Conservation (phyloP, 2,888 invertebrate species). For the Cinara cedri region DNA sequence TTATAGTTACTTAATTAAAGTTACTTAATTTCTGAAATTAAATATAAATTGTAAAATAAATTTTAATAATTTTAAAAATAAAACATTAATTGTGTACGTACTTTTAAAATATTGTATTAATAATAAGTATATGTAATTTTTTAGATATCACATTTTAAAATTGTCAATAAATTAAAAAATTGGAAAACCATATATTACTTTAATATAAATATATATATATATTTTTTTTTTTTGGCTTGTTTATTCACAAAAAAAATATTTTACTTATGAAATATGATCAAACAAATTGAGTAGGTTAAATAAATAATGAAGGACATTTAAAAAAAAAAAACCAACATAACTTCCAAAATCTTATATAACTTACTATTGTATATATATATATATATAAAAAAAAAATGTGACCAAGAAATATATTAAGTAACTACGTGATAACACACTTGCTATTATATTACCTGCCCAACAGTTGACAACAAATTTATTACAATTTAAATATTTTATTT, state of each 20-base stretch:
- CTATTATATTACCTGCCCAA: neutral
- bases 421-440: slow-evolving; percentile 11
- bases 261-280: too few relatives aligned
- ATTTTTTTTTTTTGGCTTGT: slow-evolving; percentile 2
- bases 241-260: slow-evolving; percentile 13
- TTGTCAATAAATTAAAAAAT: neutral
- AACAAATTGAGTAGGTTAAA: slow-evolving; percentile 6
- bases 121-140: neutral
- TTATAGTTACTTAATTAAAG: neutral
- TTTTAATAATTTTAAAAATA: neutral
- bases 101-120: slow-evolving; percentile 17
- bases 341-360: slow-evolving; percentile 21
- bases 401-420: slow-evolving; percentile 20
- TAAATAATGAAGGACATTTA: slow-evolving; percentile 5
- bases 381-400: too few relatives aligned
- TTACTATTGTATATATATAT: slow-evolving; percentile 15
- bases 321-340: too few relatives aligned
- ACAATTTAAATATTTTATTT: slow-evolving; percentile 22
- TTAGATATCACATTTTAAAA: slow-evolving; percentile 24
- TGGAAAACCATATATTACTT: slow-evolving; percentile 9
- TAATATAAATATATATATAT: neutral
- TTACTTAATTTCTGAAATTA: neutral
- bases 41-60: neutral
- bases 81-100: neutral
- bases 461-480: slow-evolving; percentile 15